phyloP scores from a whole-genome alignment of 1,140 invertebrate species.

The Ips nitidus region DNA sequence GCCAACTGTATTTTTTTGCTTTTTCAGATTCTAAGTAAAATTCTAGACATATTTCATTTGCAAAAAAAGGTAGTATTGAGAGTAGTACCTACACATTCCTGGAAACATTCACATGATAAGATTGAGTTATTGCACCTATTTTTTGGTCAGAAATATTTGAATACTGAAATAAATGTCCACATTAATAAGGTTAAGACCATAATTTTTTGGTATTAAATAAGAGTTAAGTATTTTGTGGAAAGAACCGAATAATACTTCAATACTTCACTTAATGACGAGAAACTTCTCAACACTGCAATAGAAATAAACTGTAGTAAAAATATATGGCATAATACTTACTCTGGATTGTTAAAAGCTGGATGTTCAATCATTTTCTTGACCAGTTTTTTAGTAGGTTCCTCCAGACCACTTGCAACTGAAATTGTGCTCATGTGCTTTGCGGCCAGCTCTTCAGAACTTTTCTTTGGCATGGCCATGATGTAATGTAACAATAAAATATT shows the following conservation, averaged over 20 bases:
- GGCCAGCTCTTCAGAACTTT: background rate
- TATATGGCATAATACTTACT: slow-evolving; percentile 30
- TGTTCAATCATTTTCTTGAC: slow-evolving; percentile 55
- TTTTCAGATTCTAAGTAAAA: too few species aligned
- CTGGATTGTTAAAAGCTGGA: slow-evolving; percentile 50
- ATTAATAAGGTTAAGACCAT: background rate
- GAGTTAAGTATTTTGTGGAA: background rate
- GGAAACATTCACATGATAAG: too few species aligned
- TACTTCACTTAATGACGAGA: background rate
- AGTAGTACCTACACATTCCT: too few species aligned
- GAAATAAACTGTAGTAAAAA: background rate
- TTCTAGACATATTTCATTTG: too few species aligned
- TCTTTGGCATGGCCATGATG: too few species aligned
- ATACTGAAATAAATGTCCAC: too few species aligned
- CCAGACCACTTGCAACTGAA: slow-evolving; percentile 30
- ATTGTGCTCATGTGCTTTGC: slow-evolving; percentile 36
- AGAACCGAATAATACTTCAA: background rate
- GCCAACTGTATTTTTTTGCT: too few species aligned
- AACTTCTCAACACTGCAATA: background rate
- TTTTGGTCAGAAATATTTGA: too few species aligned
- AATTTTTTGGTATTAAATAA: background rate
- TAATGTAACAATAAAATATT: too few species aligned
- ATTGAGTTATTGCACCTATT: too few species aligned
- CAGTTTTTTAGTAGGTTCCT: slow-evolving; percentile 25
- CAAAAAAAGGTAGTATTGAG: too few species aligned